A percentile compares a stretch with the other conserved stretches of the same genome.
Conservation (phyloP, 2,797 vertebrate genomes). For the Pangasius macronema region DNA sequence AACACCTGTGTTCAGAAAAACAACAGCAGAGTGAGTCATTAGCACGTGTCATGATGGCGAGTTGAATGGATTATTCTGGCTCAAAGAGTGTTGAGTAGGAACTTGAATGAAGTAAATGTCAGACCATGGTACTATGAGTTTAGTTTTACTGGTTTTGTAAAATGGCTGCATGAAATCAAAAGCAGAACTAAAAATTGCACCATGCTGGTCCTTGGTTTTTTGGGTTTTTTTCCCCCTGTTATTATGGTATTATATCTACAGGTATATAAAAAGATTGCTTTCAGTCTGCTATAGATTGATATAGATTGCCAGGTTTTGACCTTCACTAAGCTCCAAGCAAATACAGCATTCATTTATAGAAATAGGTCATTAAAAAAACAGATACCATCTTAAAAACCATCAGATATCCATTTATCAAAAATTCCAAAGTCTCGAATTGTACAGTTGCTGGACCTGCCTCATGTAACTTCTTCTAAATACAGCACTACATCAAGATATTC, state of each 20-base stretch:
- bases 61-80: neutral
- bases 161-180: constrained; percentile 3
- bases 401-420: neutral
- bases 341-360: neutral
- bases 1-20: constrained; percentile 7
- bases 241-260: constrained; percentile 7
- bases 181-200: neutral
- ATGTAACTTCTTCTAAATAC: no score
- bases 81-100: neutral
- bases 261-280: constrained; percentile 24
- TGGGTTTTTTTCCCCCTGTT: constrained; percentile 10
- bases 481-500: neutral
- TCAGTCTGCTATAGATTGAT: constrained; percentile 3
- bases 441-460: neutral
- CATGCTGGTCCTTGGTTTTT: constrained; percentile 1
- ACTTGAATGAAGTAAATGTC: neutral
- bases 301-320: neutral
- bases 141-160: neutral
- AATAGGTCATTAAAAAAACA: neutral
- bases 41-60: neutral
- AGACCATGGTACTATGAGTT: neutral
- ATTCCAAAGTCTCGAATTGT: neutral
- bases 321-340: neutral
- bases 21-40: neutral
- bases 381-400: neutral